These are phyloP conservation scores for Harpagifer antarcticus DNA, from an alignment of 2,797 vertebrate species.

Conservation along the genomic window DNA sequence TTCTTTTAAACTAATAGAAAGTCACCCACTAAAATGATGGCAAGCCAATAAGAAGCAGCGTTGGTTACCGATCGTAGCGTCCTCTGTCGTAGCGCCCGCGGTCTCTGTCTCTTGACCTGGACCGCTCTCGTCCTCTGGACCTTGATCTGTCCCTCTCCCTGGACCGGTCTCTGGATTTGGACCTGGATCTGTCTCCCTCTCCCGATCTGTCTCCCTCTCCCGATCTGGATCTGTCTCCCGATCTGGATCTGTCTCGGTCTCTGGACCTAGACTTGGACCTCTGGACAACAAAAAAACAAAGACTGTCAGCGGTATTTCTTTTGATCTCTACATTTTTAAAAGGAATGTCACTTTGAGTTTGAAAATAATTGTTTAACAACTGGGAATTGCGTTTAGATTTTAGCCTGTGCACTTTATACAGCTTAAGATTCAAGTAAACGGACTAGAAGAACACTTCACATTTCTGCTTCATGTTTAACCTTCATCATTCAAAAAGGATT, in stretches of 20 bases:
- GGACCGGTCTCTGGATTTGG: conserved; percentile 17
- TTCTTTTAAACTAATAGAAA: neutral
- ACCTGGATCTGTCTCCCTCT: conserved; percentile 23
- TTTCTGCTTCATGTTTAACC: no score
- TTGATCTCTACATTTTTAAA: neutral
- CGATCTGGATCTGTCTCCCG: conserved; percentile 22
- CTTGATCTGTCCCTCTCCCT: conserved; percentile 31
- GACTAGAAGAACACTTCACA: no score
- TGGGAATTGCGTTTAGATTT: neutral
- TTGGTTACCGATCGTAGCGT: conserved; percentile 68
- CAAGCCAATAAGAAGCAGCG: neutral
- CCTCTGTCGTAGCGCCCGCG: conserved; percentile 66
- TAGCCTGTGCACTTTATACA: neutral
- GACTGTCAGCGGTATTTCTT: neutral
- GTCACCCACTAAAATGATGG: neutral
- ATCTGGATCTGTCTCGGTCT: conserved; percentile 23
- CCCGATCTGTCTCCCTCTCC: conserved; percentile 3
- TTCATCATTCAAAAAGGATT: no score
- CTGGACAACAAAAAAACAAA: conserved; percentile 33
- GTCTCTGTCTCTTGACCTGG: conserved; percentile 58
- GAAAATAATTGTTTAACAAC: neutral
- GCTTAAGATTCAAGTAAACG: neutral
- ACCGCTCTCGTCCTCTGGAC: conserved; percentile 51
- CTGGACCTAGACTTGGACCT: conserved; percentile 42
- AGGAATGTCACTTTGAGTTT: neutral